Evolutionary conservation across 2,888 invertebrate genomes (phyloP), one percentile per base, ranked within the genome.

Genomic region (Apodemia duryi): DNA sequence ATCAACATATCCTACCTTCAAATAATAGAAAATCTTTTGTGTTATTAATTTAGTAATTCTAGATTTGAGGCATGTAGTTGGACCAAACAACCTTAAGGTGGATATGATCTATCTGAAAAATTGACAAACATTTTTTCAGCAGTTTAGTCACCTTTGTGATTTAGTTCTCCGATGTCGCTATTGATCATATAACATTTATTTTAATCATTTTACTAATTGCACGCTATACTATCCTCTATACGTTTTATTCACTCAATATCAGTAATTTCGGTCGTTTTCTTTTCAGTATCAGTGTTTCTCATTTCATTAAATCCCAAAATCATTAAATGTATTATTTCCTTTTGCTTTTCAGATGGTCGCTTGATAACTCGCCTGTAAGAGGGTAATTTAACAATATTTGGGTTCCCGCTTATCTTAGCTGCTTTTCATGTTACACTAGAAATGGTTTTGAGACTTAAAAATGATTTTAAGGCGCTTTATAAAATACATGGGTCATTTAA

Each of bases 271-370:
- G 2, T 35, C 35, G 57, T 57, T 35, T 57, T 57, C n/a, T 35
- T 54, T 32, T 57, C 57, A 32, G 32, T 57, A 57, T 57, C 57
- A 57, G 57, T 13, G 32, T 57, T 35, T 57, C 32, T 57, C 57
- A n/a, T 57, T 57, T 32, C 35, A 57, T 57, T 57, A 57, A 57
- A 35, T 57, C n/a, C 35, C 32, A 57, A 35, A 13, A 57, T 57
- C 35, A 57, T 57, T 57, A 35, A 57, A 57, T 32, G 32, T 57
- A 35, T 49, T 35, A n/a, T 57, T 57, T 57, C 35, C 35, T 32
- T 57, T 57, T 6, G 57, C 35, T 13, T 57, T 57, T 57, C 57
- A 57, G 57, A 57, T 57, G 35, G 29, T 29, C 54, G 29, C 54
- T 54, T 32, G 54, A 54, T 54, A 29, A 54, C 29, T 54, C 54